A percentile compares a stretch with the other conserved stretches of the same genome.
Evolutionary conservation across 2,888 invertebrate genomes (phyloP).

Genomic region (Athripsodes cinereus): DNA sequence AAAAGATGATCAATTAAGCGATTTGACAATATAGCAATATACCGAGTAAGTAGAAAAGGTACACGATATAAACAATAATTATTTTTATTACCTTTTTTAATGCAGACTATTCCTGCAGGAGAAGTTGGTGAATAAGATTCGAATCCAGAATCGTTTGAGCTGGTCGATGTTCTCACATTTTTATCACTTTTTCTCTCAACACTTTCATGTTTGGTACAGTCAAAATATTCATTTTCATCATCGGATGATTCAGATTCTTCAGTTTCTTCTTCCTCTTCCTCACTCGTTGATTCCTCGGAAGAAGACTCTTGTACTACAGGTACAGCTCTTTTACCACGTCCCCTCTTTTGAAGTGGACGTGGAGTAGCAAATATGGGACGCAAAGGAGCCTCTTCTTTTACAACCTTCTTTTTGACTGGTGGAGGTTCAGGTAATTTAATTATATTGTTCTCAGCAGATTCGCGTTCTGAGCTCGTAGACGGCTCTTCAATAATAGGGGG

Average conservation of each 20-base stretch:
- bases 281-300: slow-evolving; percentile 20
- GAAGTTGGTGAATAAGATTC: slow-evolving; percentile 64
- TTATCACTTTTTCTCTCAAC: slow-evolving; percentile 36
- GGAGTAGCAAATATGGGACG: slow-evolving; percentile 57
- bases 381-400: slow-evolving; percentile 50
- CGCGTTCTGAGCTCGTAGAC: neutral
- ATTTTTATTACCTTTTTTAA: slow-evolving; percentile 51
- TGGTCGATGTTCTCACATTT: slow-evolving; percentile 62
- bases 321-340: slow-evolving; percentile 42
- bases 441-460: neutral
- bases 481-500: slow-evolving; percentile 4
- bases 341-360: slow-evolving; percentile 53
- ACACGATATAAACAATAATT: too few relatives aligned
- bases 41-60: too few relatives aligned
- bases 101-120: slow-evolving; percentile 55
- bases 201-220: slow-evolving; percentile 39
- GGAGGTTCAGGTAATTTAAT: neutral
- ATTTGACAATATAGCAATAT: too few relatives aligned
- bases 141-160: slow-evolving; percentile 81
- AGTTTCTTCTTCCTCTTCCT: slow-evolving; percentile 21
- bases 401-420: slow-evolving; percentile 32
- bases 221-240: slow-evolving; percentile 41
- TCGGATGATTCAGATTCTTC: slow-evolving; percentile 42
- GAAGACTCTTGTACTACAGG: slow-evolving; percentile 33
- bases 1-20: too few relatives aligned